Evolutionary conservation across 2,797 vertebrate species (phyloP), one percentile per base, ranked within the genome.

Genomic region (Hylomyscus alleni): DNA sequence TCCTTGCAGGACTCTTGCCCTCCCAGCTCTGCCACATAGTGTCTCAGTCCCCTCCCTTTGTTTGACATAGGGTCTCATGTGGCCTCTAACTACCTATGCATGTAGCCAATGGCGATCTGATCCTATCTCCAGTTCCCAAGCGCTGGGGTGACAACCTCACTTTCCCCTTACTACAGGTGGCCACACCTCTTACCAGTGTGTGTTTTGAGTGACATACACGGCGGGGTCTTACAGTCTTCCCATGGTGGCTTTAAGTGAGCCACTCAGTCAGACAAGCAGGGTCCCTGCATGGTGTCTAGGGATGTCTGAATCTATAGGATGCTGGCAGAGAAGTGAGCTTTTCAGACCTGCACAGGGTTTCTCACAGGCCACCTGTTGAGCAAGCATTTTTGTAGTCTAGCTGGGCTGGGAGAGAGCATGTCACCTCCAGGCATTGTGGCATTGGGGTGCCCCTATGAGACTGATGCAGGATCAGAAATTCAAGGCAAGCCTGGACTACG

Each of bases 151-250:
- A 13, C 86, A 95, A 50, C 78, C 73, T 97, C 90, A 78, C 84
- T 97, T 90, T 98, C 87, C 69, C 83, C 80, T 96, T 81, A 14
- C 29, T 22, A 17, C 6, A 4, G 26, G 6, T 50, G 19, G 34
- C 9, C 52, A 20, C 1, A 0, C 40, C 14, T 34, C n/a, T 22
- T 9, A 2, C 6, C 5, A 11, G 20, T 37, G 56, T 67, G 26
- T 2, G 2, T 19, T 17, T 6, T 44, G 62, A n/a, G 6, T 3
- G 22, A 73, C 10, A 24, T 47, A 22, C 37, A 40, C 19, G 40
- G 44, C 19, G 40, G 44, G 44, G 31, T 22, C 29, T 26, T 7
- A 3, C 2, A 6, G 24, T 31, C 17, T 24, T 40, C 11, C 26
- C 9, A 22, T 34, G 37, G 17, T 82, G 26, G 17, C 31, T n/a